Base-by-base conservation (phyloP, 2,797 vertebrate species). In the Meriones psammophilus region DNA sequence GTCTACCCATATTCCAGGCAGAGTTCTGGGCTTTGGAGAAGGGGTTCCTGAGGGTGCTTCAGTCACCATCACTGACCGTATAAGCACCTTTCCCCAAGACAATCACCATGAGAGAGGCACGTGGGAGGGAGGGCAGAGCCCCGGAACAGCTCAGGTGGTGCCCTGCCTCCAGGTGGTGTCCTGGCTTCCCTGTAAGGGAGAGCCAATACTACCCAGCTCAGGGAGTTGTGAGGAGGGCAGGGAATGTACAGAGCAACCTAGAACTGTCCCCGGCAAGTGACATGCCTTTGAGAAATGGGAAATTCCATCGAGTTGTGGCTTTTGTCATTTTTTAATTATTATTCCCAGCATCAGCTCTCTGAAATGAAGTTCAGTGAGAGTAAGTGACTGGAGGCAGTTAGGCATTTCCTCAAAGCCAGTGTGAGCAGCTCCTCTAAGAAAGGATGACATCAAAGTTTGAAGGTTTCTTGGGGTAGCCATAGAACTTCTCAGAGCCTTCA, bases 231-330 rank as follows among this genome's bases (percentile, higher is more conserved):
- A 81, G 18, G 28, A 36, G 20, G 28, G 1, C 73, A 76, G 60
- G 78, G 9, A 71, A 14, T 4, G 5, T 39, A 39, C 6, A 73
- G 50, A 68, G 92, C 50, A 88, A 30, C 33, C 62, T 74, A 87
- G 39, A 90, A 60, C 36, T 28, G 0, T 20, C 74, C 74, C 36
- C 68, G 22, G 78, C 24, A 36, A 66, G 9, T 4, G 8, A 8
- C 10, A 4, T 80, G 64, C 42, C 84, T 91, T 87, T 24, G 6
- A 39, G 33, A 83, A 74, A n/a, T 58, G 54, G 56, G 60, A 64
- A 36, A 46, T 88, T 94, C 79, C 62, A 58, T 94, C 33, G 39
- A 68, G 69, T 74, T 80, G 39, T 92, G 33, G n/a, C 9, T 94
- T 58, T 68, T 30, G 26, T 56, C 36, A 64, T 80, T 94, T 80